Evolutionary conservation across 1,140 invertebrate genomes (phyloP).

Genomic region (Wiebesia pumilae): DNA sequence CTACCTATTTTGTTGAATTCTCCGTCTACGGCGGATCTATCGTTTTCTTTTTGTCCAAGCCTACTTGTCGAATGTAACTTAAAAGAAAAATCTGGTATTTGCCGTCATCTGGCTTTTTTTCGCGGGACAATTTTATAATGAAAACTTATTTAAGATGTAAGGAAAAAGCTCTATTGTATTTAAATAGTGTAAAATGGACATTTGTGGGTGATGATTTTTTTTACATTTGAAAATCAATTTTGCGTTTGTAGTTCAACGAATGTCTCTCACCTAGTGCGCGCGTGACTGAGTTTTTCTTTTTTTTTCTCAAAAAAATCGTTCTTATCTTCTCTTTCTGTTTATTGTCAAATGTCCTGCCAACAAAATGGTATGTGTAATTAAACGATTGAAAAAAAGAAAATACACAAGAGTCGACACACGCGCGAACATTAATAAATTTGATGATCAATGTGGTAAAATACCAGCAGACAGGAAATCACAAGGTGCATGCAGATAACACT

Average conservation of each 20-base stretch:
- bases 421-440: constrained; percentile 48
- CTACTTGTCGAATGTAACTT: constrained; percentile 59
- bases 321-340: constrained; percentile 54
- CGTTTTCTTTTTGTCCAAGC: constrained; percentile 64
- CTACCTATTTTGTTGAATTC: constrained; percentile 1
- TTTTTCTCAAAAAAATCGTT: constrained; percentile 49
- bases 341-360: constrained; percentile 55
- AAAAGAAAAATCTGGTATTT: constrained; percentile 66
- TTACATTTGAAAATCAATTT: constrained; percentile 73
- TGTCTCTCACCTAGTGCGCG: constrained; percentile 74
- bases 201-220: constrained; percentile 72
- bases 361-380: constrained; percentile 65
- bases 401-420: constrained; percentile 63
- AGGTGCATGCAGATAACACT: constrained; percentile 18
- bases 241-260: constrained; percentile 74
- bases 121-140: constrained; percentile 72
- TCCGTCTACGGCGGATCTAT: constrained; percentile 62
- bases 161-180: constrained; percentile 74
- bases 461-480: constrained; percentile 15
- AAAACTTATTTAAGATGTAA: constrained; percentile 75
- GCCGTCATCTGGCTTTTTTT: constrained; percentile 70
- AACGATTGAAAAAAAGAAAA: constrained; percentile 58
- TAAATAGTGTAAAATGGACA: constrained; percentile 76
- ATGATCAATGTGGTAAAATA: constrained; percentile 18
- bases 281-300: constrained; percentile 72